Percentiles rank a stretch among this genome's conserved stretches.
Evolutionary conservation across 2,797 vertebrate species (phyloP).

Genomic region (Hozukius guyotensis): DNA sequence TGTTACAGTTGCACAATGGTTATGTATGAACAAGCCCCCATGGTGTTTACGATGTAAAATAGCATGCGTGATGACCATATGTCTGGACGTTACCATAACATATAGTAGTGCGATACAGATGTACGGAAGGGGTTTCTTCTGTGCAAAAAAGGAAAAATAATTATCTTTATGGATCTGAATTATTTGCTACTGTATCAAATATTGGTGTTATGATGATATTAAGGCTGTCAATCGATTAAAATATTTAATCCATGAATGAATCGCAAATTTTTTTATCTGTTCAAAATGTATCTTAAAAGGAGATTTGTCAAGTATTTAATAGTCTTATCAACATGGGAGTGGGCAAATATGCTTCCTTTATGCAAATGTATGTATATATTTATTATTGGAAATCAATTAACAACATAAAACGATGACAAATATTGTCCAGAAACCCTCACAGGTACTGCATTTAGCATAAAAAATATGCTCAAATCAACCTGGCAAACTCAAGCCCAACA

Average conservation of each 20-base stretch:
- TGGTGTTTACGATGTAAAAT: neutral
- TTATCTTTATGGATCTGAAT: neutral
- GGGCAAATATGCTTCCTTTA: too few relatives aligned
- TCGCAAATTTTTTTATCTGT: too few relatives aligned
- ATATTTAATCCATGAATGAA: too few relatives aligned
- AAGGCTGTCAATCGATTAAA: neutral
- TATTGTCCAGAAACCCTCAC: too few relatives aligned
- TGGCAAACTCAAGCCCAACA: too few relatives aligned
- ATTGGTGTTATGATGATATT: neutral
- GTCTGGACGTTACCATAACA: neutral
- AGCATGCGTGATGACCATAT: neutral
- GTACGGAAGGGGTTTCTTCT: neutral
- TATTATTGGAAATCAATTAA: too few relatives aligned
- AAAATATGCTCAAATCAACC: too few relatives aligned
- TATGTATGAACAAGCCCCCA: neutral
- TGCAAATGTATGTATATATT: too few relatives aligned
- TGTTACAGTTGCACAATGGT: constrained; percentile 22
- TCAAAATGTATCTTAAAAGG: too few relatives aligned
- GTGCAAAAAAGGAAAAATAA: neutral
- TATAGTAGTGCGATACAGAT: neutral
- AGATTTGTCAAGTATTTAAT: too few relatives aligned
- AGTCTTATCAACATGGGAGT: too few relatives aligned
- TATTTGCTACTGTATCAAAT: neutral
- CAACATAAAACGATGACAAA: rapidly evolving
- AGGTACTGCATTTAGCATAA: too few relatives aligned